Evolutionary conservation across 2,797 vertebrate genomes (phyloP).

Genomic region (Crenuchus spilurus): DNA sequence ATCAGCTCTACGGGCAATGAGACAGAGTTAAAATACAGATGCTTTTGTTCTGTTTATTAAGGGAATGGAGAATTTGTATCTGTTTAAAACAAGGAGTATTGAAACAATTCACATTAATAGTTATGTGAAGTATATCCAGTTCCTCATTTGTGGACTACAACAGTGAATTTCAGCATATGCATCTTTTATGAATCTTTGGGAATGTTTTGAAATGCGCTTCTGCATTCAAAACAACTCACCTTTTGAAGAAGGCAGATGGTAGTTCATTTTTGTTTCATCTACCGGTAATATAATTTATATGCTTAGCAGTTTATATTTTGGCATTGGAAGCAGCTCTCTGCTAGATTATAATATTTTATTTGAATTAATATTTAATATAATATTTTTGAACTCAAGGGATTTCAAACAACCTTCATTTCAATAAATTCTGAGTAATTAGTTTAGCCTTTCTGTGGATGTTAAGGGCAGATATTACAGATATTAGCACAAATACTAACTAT

Average conservation of each 20-base stretch:
- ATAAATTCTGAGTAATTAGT: neutral
- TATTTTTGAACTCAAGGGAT: neutral
- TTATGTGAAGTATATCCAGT: no score
- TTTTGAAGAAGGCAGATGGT: neutral
- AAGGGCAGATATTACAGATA: neutral
- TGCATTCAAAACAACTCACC: neutral
- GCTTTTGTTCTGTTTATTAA: slow-evolving; percentile 26
- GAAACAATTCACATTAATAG: no score
- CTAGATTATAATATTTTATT: no score
- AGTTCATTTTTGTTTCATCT: neutral
- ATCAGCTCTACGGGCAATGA: slow-evolving; percentile 37
- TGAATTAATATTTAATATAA: no score
- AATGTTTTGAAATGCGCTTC: neutral
- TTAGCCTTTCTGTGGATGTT: neutral
- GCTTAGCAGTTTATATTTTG: no score
- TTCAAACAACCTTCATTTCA: neutral
- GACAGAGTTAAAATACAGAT: slow-evolving; percentile 29
- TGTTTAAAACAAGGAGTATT: neutral
- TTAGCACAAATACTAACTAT: neutral
- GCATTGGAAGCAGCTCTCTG: neutral
- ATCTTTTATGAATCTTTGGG: neutral
- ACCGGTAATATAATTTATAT: no score
- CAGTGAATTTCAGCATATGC: neutral
- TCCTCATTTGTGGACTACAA: neutral
- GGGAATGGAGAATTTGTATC: slow-evolving; percentile 1